A percentile compares a stretch with the other conserved stretches of the same genome.
Evolutionary conservation across 2,797 vertebrate genomes (phyloP).

Genomic region (Pangasius macronema): DNA sequence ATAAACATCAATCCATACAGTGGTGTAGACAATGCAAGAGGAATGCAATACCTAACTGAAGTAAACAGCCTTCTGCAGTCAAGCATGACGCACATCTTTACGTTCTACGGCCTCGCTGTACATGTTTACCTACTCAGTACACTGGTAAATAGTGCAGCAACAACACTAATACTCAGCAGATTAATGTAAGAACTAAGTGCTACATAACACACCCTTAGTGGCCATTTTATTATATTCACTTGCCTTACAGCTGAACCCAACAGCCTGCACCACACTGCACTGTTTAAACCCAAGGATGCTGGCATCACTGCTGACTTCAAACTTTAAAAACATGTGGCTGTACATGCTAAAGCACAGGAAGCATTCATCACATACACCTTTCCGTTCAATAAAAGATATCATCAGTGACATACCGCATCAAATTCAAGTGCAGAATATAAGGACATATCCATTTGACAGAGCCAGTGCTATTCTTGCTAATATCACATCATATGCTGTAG

Average conservation of each 20-base stretch:
- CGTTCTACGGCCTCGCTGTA: slow-evolving; percentile 1
- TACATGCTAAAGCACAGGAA: slow-evolving; percentile 13
- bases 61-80: slow-evolving; percentile 13
- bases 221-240: not conserved
- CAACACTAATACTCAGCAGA: not conserved
- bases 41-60: not conserved
- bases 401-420: not conserved
- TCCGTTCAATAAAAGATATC: not conserved
- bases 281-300: not conserved
- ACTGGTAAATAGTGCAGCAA: slow-evolving; percentile 16
- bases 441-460: not conserved
- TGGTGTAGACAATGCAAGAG: slow-evolving; percentile 17
- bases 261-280: not conserved
- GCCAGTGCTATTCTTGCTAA: not conserved
- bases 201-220: not conserved
- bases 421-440: slow-evolving; percentile 16
- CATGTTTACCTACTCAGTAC: slow-evolving; percentile 18
- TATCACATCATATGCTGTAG: not conserved
- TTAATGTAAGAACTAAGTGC: not conserved
- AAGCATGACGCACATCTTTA: slow-evolving; percentile 22
- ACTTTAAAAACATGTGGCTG: slow-evolving; percentile 11
- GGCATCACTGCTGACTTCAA: not conserved
- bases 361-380: not conserved
- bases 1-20: slow-evolving; percentile 16
- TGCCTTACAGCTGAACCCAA: not conserved